Evolutionary conservation across 92 coral and sea anemone species (phyloP).

Genomic region (Heliopora coerulea): DNA sequence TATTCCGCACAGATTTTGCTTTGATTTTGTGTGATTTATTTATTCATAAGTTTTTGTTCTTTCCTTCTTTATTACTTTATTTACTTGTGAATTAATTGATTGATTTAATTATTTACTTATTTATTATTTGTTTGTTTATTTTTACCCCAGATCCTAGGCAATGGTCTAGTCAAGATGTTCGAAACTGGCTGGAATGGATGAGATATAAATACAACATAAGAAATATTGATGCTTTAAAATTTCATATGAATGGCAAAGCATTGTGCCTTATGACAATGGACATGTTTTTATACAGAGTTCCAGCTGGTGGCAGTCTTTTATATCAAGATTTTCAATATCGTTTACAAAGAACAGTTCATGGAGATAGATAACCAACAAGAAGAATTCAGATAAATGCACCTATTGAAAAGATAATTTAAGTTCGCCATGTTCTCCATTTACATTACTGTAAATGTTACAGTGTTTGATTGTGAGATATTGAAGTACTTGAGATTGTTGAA

Average conservation of each 20-base stretch:
- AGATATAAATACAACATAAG: conserved; percentile 72
- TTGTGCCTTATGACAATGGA: conserved; percentile 96
- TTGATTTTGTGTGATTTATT: too few species aligned
- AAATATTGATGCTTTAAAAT: conserved; percentile 74
- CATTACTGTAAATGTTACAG: not conserved
- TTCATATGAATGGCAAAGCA: conserved; percentile 99
- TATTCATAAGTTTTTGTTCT: too few species aligned
- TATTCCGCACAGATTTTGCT: too few species aligned
- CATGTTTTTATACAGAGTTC: conserved; percentile 96
- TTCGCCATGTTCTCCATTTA: not conserved
- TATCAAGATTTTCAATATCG: conserved; percentile 95
- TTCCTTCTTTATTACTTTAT: too few species aligned
- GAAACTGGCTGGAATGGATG: conserved; percentile 85
- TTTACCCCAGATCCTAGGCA: conserved; percentile 73
- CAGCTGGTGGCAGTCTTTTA: conserved; percentile 86
- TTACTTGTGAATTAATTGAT: too few species aligned
- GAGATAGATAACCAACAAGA: conserved; percentile 28
- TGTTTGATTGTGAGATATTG: too few species aligned
- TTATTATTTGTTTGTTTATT: not conserved
- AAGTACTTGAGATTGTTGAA: not conserved
- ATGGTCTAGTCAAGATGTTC: conserved; percentile 92
- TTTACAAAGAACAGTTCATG: conserved; percentile 74
- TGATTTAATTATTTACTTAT: too few species aligned
- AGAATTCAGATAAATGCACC: not conserved
- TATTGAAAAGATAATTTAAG: not conserved